Evolutionary conservation across 2,797 vertebrate species (phyloP).

Genomic region (Labeo calbasu): DNA sequence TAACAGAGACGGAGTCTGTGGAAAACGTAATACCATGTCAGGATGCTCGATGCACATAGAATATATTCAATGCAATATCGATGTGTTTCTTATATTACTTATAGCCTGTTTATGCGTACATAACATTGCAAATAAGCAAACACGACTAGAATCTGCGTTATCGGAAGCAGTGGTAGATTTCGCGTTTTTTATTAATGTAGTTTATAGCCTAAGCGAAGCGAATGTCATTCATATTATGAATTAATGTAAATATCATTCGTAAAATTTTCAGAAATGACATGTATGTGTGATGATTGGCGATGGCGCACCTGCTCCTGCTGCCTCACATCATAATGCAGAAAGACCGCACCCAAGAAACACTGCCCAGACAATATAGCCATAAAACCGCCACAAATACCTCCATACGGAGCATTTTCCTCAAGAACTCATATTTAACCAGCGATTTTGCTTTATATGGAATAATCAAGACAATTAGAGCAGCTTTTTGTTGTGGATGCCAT

Average conservation of each 20-base stretch:
- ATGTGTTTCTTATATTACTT: background rate
- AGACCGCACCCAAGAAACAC: slow-evolving; percentile 82
- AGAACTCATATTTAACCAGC: background rate
- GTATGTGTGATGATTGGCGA: slow-evolving; percentile 58
- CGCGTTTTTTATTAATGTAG: background rate
- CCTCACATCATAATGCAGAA: slow-evolving; percentile 84
- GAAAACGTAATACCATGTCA: background rate
- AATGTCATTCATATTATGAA: background rate
- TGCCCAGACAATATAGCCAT: slow-evolving; percentile 20
- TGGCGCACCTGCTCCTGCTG: slow-evolving; percentile 71
- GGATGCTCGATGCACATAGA: background rate
- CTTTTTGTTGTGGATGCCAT: slow-evolving; percentile 5
- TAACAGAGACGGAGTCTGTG: background rate
- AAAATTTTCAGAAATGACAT: background rate
- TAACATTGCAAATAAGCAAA: background rate
- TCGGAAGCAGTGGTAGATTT: background rate
- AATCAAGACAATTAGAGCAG: background rate
- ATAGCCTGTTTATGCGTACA: background rate
- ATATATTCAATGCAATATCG: background rate
- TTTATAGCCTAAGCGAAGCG: background rate
- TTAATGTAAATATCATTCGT: background rate
- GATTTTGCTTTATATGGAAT: background rate
- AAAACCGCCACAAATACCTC: background rate
- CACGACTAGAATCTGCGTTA: background rate
- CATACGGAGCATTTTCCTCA: background rate